Percentiles rank a stretch among this genome's conserved stretches.
phyloP scores from a whole-genome alignment of 2,888 invertebrate genomes.

The Euphydryas editha region DNA sequence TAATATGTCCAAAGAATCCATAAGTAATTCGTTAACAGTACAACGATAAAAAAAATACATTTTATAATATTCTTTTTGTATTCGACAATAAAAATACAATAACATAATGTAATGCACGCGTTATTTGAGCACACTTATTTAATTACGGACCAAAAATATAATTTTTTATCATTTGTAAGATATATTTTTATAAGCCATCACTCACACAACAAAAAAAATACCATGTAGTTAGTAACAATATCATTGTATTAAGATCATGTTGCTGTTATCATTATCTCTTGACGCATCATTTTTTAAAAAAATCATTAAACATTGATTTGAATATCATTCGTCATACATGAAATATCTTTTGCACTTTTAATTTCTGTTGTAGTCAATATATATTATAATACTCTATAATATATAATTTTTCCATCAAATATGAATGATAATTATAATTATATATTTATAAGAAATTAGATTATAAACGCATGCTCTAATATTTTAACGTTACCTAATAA shows the following conservation, averaged over 20 bases:
- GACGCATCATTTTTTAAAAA: slow-evolving; percentile 3
- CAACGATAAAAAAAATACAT: slow-evolving; percentile 13
- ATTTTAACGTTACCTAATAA: not conserved
- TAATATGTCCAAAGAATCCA: not conserved
- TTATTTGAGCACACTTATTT: slow-evolving; percentile 43
- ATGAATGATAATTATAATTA: slow-evolving; percentile 45
- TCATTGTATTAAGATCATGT: not conserved
- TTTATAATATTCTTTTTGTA: slow-evolving; percentile 13
- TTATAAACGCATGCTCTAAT: not conserved
- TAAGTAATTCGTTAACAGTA: not conserved
- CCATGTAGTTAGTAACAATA: slow-evolving; percentile 7
- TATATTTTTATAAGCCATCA: slow-evolving; percentile 6
- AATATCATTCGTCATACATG: not conserved
- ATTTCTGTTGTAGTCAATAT: not conserved
- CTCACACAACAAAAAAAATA: not conserved
- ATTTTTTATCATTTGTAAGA: slow-evolving; percentile 22
- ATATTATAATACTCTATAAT: not conserved
- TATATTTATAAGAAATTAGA: not conserved
- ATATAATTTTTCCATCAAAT: slow-evolving; percentile 41
- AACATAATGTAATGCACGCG: slow-evolving; percentile 37
- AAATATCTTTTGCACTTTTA: not conserved
- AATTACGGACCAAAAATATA: slow-evolving; percentile 35
- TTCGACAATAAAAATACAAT: slow-evolving; percentile 36
- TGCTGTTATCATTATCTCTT: slow-evolving; percentile 12
- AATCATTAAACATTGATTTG: slow-evolving; percentile 15